phyloP scores from a whole-genome alignment of 2,888 invertebrate genomes.

The Criorhina ranunculi region DNA sequence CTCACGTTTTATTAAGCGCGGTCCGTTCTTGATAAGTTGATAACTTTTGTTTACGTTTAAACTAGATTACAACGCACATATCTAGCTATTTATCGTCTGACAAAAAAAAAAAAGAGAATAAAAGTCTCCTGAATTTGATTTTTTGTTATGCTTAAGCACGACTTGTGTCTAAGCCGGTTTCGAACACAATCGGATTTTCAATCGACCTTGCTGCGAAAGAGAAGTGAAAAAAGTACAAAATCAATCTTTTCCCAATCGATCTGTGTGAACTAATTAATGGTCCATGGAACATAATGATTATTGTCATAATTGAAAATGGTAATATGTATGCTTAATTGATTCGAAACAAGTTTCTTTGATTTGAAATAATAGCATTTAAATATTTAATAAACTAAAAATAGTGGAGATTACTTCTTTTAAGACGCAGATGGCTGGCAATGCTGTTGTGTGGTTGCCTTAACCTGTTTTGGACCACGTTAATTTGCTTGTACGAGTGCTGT shows the following conservation, averaged over 20 bases:
- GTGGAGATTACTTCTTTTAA: too few relatives aligned
- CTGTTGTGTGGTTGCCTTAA: too few relatives aligned
- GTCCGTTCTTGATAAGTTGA: slow-evolving; percentile 8
- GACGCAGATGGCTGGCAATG: too few relatives aligned
- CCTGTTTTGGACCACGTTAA: too few relatives aligned
- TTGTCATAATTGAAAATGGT: slow-evolving; percentile 23
- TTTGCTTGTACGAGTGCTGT: too few relatives aligned
- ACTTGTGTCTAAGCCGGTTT: slow-evolving; percentile 6
- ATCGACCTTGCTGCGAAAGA: slow-evolving; percentile 39
- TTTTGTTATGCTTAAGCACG: slow-evolving; percentile 25
- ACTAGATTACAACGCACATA: slow-evolving; percentile 35
- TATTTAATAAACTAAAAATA: neutral
- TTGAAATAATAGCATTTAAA: slow-evolving; percentile 7
- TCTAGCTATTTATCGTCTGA: too few relatives aligned
- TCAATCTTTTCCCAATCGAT: slow-evolving; percentile 1
- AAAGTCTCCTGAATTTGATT: slow-evolving; percentile 26
- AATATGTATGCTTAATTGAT: slow-evolving; percentile 10
- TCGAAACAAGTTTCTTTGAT: slow-evolving; percentile 14
- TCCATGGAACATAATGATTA: slow-evolving; percentile 15
- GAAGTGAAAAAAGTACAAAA: slow-evolving; percentile 15
- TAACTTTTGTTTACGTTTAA: slow-evolving; percentile 52
- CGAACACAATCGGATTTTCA: slow-evolving; percentile 25
- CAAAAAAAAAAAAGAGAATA: neutral
- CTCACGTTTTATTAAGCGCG: slow-evolving; percentile 13
- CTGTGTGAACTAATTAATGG: slow-evolving; percentile 31